Conservation (phyloP, 2,113 vertebrate species). For the Spilogale gracilis region DNA sequence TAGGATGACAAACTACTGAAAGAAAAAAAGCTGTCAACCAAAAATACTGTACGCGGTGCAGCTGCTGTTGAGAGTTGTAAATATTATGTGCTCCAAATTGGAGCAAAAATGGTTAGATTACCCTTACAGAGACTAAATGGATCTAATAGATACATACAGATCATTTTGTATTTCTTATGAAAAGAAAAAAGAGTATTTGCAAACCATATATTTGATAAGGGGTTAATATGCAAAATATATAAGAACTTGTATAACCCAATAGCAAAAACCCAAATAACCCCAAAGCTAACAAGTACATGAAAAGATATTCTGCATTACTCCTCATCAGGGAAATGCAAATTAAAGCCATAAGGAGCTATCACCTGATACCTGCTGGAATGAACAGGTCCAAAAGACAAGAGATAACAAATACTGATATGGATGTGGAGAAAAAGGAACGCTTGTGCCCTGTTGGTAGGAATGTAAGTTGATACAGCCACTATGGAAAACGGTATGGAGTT, state of each 20-base stretch:
- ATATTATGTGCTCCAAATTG: background rate
- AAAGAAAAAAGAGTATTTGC: background rate
- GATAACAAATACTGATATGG: background rate
- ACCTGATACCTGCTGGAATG: background rate
- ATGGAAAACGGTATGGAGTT: background rate
- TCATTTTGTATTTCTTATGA: background rate
- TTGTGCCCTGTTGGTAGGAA: background rate
- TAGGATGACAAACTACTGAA: background rate
- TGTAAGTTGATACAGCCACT: background rate
- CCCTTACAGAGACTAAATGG: background rate
- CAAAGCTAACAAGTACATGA: background rate
- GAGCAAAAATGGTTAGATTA: background rate
- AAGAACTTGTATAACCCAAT: background rate
- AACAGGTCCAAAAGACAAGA: background rate
- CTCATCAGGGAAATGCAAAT: background rate
- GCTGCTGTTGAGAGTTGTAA: background rate
- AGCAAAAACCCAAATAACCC: background rate
- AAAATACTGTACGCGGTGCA: background rate
- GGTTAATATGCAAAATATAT: background rate
- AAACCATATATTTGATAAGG: background rate
- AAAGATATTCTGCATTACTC: background rate
- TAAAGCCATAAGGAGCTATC: background rate
- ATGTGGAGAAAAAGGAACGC: background rate
- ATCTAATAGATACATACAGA: background rate
- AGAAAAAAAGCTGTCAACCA: background rate